Evolutionary conservation across 2,888 invertebrate genomes (phyloP).

Genomic region (Drosophila macrothrix): DNA sequence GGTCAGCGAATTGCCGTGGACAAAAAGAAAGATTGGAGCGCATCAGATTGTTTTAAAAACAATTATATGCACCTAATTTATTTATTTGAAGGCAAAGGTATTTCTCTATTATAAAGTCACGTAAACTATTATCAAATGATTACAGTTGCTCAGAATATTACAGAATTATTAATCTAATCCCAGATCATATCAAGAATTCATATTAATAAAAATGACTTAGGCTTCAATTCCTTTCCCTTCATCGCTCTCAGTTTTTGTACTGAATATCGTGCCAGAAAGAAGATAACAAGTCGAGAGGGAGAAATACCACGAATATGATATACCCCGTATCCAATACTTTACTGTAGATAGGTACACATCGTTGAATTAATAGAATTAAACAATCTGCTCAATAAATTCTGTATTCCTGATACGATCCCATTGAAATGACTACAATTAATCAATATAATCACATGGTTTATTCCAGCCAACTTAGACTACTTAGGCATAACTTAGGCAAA

Average conservation of each 20-base stretch:
- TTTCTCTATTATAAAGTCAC: background rate
- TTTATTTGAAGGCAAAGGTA: background rate
- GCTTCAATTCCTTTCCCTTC: background rate
- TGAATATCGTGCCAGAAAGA: background rate
- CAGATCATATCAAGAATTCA: background rate
- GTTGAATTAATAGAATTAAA: background rate
- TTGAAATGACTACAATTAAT: background rate
- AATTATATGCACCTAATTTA: background rate
- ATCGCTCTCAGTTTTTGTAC: background rate
- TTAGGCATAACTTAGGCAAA: no score
- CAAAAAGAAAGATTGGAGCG: background rate
- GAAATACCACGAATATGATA: background rate
- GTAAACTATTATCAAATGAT: background rate
- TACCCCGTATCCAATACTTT: background rate
- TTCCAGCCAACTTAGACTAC: background rate
- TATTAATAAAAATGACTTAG: background rate
- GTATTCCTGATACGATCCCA: background rate
- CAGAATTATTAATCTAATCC: background rate
- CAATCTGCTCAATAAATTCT: background rate
- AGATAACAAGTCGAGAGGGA: background rate
- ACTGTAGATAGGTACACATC: background rate
- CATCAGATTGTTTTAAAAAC: conserved; percentile 1
- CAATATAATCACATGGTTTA: background rate
- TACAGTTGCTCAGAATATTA: background rate
- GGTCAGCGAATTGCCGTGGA: background rate